Evolutionary conservation across 2,888 invertebrate species (phyloP).

Genomic region (Deladenus siricidicola): DNA sequence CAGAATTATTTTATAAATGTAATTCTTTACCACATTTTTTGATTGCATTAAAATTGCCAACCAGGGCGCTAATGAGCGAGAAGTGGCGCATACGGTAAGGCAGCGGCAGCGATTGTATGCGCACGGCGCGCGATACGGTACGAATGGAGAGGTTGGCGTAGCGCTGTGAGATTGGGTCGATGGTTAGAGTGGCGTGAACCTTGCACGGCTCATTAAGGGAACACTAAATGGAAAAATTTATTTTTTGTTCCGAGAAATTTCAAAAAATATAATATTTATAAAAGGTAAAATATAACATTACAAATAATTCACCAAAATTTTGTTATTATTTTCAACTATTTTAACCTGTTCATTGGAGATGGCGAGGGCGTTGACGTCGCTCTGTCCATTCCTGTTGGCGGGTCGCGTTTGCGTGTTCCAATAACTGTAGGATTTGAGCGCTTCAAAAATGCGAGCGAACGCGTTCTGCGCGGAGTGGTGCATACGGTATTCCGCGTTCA

Average conservation of each 20-base stretch:
- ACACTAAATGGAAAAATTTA: neutral
- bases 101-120: constrained; percentile 27
- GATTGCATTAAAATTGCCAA: too few species aligned
- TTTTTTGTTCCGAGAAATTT: neutral
- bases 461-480: constrained; percentile 22
- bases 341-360: too few species aligned
- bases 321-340: too few species aligned
- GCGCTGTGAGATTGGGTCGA: constrained; percentile 41
- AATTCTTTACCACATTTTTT: too few species aligned
- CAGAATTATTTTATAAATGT: too few species aligned
- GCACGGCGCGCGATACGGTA: constrained; percentile 32
- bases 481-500: constrained; percentile 33
- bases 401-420: constrained; percentile 22
- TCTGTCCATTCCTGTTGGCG: too few species aligned
- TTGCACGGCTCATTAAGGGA: neutral
- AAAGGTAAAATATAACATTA: neutral
- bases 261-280: too few species aligned
- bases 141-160: constrained; percentile 43
- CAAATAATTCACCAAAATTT: neutral
- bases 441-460: constrained; percentile 26
- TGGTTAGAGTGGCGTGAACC: constrained; percentile 28
- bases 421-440: constrained; percentile 37
- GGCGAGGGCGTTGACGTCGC: too few species aligned
- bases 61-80: constrained; percentile 6
- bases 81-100: constrained; percentile 16